A percentile compares a stretch with the other conserved stretches of the same genome.
phyloP scores from a whole-genome alignment of 2,113 vertebrate species.

The Scortum barcoo region DNA sequence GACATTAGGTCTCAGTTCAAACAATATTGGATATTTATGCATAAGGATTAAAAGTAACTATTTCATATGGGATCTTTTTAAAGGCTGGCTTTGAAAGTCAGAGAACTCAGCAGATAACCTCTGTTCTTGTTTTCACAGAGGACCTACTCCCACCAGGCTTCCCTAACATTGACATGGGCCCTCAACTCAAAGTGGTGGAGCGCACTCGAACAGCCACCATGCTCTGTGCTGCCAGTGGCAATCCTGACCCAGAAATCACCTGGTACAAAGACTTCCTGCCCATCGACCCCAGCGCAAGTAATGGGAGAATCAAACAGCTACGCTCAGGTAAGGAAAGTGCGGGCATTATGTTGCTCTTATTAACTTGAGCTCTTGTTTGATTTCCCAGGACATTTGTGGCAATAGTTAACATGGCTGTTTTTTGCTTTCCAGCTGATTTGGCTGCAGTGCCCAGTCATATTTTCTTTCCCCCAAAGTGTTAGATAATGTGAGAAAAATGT shows the following conservation, averaged over 20 bases:
- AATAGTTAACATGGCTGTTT: neutral
- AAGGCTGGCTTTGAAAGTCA: neutral
- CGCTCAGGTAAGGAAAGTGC: slow-evolving; percentile 90
- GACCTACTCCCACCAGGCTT: slow-evolving; percentile 96
- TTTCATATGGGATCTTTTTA: neutral
- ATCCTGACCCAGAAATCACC: slow-evolving; percentile 97
- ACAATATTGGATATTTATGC: neutral
- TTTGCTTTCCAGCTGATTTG: slow-evolving; percentile 12
- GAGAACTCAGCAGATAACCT: neutral
- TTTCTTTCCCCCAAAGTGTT: neutral
- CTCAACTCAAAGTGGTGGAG: slow-evolving; percentile 98
- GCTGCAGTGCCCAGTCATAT: neutral
- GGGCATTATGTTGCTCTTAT: no score
- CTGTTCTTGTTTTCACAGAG: slow-evolving; percentile 83
- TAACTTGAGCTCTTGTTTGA: neutral
- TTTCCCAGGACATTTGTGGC: neutral
- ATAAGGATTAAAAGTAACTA: neutral
- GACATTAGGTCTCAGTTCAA: neutral
- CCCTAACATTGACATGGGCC: slow-evolving; percentile 98
- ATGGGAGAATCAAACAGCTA: slow-evolving; percentile 95
- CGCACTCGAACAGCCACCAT: slow-evolving; percentile 96
- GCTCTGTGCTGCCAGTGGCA: slow-evolving; percentile 97
- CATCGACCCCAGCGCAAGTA: slow-evolving; percentile 94
- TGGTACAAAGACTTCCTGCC: slow-evolving; percentile 99
- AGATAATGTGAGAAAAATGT: neutral